phyloP scores from a whole-genome alignment of 1,140 invertebrate genomes.

The Diploscapter pachys region DNA sequence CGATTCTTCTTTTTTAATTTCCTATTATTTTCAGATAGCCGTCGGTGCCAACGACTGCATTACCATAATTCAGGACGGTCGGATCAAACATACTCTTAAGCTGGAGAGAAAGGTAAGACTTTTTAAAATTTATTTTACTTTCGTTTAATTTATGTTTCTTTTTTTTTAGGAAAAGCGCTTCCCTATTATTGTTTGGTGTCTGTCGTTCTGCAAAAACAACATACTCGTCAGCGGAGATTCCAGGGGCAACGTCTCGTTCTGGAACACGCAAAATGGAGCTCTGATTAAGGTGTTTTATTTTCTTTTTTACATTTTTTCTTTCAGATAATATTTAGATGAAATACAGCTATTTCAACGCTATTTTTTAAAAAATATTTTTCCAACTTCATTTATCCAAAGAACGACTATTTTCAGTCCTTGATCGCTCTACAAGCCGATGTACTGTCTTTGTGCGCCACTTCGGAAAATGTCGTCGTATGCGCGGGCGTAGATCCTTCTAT shows the following conservation, averaged over 20 bases:
- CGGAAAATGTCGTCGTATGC: background rate
- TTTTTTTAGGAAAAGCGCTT: slow-evolving; percentile 2
- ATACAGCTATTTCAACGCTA: too few species aligned
- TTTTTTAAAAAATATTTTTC: background rate
- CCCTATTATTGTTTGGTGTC: slow-evolving; percentile 21
- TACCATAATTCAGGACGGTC: slow-evolving; percentile 14
- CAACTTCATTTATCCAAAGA: background rate
- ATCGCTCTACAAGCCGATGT: slow-evolving; percentile 9
- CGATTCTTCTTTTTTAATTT: background rate
- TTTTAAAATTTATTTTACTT: background rate
- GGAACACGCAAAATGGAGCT: slow-evolving; percentile 18
- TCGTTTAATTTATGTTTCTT: background rate
- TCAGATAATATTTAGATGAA: too few species aligned
- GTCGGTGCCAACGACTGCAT: slow-evolving; percentile 13
- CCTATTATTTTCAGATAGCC: slow-evolving; percentile 2
- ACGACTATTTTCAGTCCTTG: background rate
- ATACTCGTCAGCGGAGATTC: slow-evolving; percentile 27
- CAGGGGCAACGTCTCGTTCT: slow-evolving; percentile 13
- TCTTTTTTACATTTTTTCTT: background rate
- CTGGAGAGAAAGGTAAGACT: slow-evolving; percentile 7
- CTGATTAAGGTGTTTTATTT: background rate
- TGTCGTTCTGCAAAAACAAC: slow-evolving; percentile 14
- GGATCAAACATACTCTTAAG: slow-evolving; percentile 13
- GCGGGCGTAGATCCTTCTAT: slow-evolving; percentile 29
- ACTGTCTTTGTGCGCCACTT: background rate